These are phyloP conservation scores for Oriolus oriolus DNA, from an alignment of 2,113 vertebrate species.

Conservation along the genomic window DNA sequence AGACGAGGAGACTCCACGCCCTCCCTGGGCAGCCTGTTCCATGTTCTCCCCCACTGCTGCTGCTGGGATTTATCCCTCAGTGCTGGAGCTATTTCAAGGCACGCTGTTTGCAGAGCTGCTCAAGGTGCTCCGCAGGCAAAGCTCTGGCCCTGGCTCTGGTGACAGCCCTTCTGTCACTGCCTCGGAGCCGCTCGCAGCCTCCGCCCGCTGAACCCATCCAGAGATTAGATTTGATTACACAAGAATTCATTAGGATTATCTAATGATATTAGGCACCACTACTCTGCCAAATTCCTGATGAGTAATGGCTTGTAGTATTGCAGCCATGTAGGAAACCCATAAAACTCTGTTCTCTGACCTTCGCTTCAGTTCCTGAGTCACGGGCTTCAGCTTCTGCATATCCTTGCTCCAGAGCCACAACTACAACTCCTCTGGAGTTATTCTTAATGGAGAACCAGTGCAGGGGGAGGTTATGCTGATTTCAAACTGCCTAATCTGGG, in stretches of 20 bases:
- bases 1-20: rapidly evolving
- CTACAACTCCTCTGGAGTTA: background rate
- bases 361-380: background rate
- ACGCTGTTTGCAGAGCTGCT: rapidly evolving
- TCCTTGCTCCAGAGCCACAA: background rate
- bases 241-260: slow-evolving; percentile 51
- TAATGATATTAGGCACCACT: slow-evolving; percentile 27
- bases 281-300: slow-evolving; percentile 20
- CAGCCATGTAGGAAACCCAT: background rate
- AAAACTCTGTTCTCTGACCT: background rate
- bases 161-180: background rate
- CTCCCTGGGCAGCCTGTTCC: background rate
- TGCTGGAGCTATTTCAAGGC: background rate
- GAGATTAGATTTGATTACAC: slow-evolving; percentile 29
- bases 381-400: background rate
- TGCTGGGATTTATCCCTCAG: background rate
- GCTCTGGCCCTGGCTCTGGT: background rate
- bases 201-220: background rate
- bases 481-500: background rate
- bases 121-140: background rate
- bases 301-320: slow-evolving; percentile 1
- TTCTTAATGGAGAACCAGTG: background rate
- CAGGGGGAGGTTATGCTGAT: no score
- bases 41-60: background rate
- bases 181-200: background rate